Percentiles rank a stretch among this genome's conserved stretches.
Conservation (phyloP, 2,888 invertebrate genomes). For the Caenorhabditis afra region DNA sequence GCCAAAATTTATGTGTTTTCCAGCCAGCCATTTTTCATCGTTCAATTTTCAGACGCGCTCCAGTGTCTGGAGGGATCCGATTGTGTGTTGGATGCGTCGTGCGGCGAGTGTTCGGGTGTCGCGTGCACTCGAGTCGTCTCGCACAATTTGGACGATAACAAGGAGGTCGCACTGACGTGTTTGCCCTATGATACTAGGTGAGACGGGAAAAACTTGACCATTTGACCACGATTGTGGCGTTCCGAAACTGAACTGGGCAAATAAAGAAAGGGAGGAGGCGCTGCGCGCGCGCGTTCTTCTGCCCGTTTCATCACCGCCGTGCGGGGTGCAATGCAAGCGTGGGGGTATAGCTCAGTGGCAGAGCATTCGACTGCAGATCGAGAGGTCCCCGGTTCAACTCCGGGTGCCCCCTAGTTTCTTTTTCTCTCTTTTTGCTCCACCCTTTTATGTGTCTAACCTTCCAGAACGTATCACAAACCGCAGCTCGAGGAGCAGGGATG, state of each 20-base stretch:
- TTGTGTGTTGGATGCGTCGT: conserved; percentile 65
- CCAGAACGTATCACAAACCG: conserved; percentile 31
- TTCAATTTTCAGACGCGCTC: conserved; percentile 52
- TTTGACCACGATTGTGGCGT: too few species aligned
- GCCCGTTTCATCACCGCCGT: background rate
- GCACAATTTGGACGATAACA: conserved; percentile 65
- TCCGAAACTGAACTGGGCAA: too few species aligned
- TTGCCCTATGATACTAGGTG: conserved; percentile 67
- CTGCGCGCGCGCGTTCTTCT: too few species aligned
- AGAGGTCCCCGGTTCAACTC: conserved; percentile 75
- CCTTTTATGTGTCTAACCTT: conserved; percentile 11
- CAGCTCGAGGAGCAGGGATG: conserved; percentile 62
- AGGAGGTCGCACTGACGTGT: conserved; percentile 66
- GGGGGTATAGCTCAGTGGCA: conserved; percentile 80
- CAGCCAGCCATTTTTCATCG: too few species aligned
- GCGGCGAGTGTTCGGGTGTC: conserved; percentile 65
- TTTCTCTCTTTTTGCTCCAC: conserved; percentile 2
- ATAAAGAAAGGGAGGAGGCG: too few species aligned
- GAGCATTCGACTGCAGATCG: conserved; percentile 80
- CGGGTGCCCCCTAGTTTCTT: conserved; percentile 45
- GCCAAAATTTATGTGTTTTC: too few species aligned
- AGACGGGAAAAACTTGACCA: background rate
- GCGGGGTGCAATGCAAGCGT: background rate
- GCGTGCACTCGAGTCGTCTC: conserved; percentile 66
- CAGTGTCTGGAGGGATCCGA: conserved; percentile 70